These are phyloP conservation scores for Campoletis sonorensis DNA, from an alignment of 1,140 invertebrate species.

Conservation along the genomic window DNA sequence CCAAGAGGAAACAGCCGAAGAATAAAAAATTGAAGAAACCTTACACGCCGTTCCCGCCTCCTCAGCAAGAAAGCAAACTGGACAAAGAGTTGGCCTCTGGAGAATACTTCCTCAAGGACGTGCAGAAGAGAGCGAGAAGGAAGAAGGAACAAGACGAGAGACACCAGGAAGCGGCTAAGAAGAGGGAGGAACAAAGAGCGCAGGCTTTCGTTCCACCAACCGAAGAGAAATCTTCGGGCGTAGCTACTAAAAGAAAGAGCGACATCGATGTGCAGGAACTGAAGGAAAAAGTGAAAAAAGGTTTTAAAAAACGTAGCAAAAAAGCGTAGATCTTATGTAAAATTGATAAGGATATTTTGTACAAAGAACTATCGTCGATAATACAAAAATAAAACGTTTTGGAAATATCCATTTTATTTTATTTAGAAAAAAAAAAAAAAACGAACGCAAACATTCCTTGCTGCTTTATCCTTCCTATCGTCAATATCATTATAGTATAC, in stretches of 20 bases:
- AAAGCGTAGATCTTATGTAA: constrained; percentile 22
- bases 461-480: constrained; percentile 1
- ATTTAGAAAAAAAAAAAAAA: constrained; percentile 39
- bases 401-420: constrained; percentile 50
- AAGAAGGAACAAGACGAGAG: constrained; percentile 87
- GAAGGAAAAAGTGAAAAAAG: constrained; percentile 85
- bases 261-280: constrained; percentile 81
- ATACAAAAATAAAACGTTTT: constrained; percentile 36
- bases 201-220: constrained; percentile 90
- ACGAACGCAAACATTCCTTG: not conserved
- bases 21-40: constrained; percentile 92
- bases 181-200: constrained; percentile 85
- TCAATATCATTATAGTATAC: constrained; percentile 35
- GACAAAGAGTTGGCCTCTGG: constrained; percentile 96
- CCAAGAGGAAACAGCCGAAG: constrained; percentile 90
- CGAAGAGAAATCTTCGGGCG: constrained; percentile 78
- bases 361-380: constrained; percentile 37
- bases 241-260: constrained; percentile 63
- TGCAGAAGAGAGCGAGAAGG: constrained; percentile 85
- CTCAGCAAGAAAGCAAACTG: constrained; percentile 94
- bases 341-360: constrained; percentile 15
- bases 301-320: constrained; percentile 69
- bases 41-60: constrained; percentile 98
- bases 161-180: constrained; percentile 83
- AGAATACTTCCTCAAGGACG: constrained; percentile 96